These are phyloP conservation scores for Mesaphorura yosii DNA, from an alignment of 1,140 invertebrate genomes.

Conservation along the genomic window DNA sequence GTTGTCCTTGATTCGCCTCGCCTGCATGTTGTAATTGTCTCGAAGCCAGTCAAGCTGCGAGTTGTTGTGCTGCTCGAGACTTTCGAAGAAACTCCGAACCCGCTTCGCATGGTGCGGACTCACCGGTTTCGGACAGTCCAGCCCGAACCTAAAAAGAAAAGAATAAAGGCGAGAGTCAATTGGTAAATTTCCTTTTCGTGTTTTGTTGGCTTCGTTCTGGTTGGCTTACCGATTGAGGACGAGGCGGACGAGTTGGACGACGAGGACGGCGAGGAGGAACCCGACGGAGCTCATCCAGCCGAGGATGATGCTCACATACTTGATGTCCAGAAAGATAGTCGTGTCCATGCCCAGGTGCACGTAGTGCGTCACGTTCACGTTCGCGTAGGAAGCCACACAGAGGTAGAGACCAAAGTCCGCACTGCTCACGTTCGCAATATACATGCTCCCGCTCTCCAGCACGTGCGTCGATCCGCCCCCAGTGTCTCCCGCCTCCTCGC, in stretches of 20 bases:
- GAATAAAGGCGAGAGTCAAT: conserved; percentile 35
- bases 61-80: conserved; percentile 77
- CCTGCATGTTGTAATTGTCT: conserved; percentile 85
- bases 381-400: conserved; percentile 71
- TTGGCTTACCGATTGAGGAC: conserved; percentile 54
- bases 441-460: conserved; percentile 54
- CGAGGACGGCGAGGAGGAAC: conserved; percentile 64
- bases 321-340: conserved; percentile 64
- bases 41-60: conserved; percentile 73
- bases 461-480: not conserved
- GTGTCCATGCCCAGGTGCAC: conserved; percentile 66
- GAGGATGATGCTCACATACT: conserved; percentile 68
- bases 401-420: conserved; percentile 75
- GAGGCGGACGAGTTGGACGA: conserved; percentile 59
- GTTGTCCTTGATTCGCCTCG: conserved; percentile 79
- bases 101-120: conserved; percentile 21
- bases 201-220: no score
- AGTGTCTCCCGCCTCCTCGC: not conserved
- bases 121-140: conserved; percentile 13
- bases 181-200: not conserved
- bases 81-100: conserved; percentile 54
- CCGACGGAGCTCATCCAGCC: conserved; percentile 62
- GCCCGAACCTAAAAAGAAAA: conserved; percentile 34
- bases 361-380: conserved; percentile 59
- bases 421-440: conserved; percentile 51